Conservation (phyloP, 2,888 invertebrate genomes). For the Ischnus inquisitorius region DNA sequence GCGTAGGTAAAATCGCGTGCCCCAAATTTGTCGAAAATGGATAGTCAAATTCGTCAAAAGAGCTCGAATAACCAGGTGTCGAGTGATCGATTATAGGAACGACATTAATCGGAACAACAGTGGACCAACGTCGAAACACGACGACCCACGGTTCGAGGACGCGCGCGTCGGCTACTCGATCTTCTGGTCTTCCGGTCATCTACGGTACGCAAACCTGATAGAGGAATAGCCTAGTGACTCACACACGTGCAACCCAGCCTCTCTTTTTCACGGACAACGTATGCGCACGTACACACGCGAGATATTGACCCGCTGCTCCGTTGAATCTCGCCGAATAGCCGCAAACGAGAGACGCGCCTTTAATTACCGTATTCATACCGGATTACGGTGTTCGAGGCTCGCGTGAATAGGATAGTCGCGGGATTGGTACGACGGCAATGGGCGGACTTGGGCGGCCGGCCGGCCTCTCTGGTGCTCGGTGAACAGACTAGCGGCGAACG, state of each 20-base stretch:
- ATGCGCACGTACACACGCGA: constrained; percentile 3
- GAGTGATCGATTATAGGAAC: constrained; percentile 43
- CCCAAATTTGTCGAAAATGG: neutral
- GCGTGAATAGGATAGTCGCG: constrained; percentile 67
- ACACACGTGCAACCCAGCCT: no score
- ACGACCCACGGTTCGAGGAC: constrained; percentile 42
- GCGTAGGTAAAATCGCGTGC: neutral
- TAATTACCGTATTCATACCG: constrained; percentile 80
- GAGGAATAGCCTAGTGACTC: no score
- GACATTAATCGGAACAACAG: constrained; percentile 55
- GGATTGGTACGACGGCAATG: constrained; percentile 19
- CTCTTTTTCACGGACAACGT: no score
- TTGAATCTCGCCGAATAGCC: constrained; percentile 68
- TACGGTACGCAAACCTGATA: neutral
- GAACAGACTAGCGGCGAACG: constrained; percentile 43
- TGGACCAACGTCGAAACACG: constrained; percentile 51
- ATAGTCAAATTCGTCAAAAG: constrained; percentile 31
- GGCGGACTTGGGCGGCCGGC: constrained; percentile 29
- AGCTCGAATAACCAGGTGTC: constrained; percentile 39
- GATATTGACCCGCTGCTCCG: constrained; percentile 61
- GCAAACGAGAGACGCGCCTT: constrained; percentile 74
- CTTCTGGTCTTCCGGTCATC: neutral
- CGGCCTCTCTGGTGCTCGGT: constrained; percentile 27
- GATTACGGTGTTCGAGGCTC: constrained; percentile 76
- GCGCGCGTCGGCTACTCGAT: constrained; percentile 45